These are phyloP conservation scores for Drosophila biarmipes DNA, from an alignment of 1,140 invertebrate species.

Conservation along the genomic window DNA sequence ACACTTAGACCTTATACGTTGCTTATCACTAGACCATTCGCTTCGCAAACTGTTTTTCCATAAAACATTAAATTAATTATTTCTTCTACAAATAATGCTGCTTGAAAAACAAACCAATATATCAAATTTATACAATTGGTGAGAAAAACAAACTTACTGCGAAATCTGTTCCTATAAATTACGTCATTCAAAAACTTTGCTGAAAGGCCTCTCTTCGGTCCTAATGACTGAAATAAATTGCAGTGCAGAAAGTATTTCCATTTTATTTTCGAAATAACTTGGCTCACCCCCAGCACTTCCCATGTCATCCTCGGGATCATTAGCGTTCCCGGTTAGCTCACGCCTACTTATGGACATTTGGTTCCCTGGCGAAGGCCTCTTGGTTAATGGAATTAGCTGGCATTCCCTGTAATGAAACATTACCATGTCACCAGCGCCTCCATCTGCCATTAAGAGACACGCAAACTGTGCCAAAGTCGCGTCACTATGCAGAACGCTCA, in stretches of 20 bases:
- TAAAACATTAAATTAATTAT: constrained; percentile 5
- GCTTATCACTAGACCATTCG: background rate
- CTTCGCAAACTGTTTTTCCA: background rate
- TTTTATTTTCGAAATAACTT: constrained; percentile 1
- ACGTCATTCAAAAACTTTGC: background rate
- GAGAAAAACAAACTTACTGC: background rate
- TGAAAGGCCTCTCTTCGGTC: background rate
- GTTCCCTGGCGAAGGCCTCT: background rate
- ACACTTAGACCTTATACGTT: background rate
- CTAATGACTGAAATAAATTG: background rate
- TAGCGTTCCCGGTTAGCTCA: constrained; percentile 6
- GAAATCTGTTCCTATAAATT: constrained; percentile 2
- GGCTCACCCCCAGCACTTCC: background rate
- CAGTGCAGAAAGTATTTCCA: background rate
- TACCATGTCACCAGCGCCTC: constrained; percentile 31
- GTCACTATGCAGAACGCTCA: constrained; percentile 48
- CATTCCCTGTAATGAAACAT: constrained; percentile 49
- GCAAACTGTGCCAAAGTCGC: constrained; percentile 54
- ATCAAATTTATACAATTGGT: background rate
- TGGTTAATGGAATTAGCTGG: constrained; percentile 37
- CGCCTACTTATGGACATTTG: constrained; percentile 16
- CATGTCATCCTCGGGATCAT: constrained; percentile 5
- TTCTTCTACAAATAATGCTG: background rate
- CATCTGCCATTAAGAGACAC: constrained; percentile 54
- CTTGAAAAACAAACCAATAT: background rate